phyloP scores from a whole-genome alignment of 2,797 vertebrate species.

The Dromococcyx pavoninus region DNA sequence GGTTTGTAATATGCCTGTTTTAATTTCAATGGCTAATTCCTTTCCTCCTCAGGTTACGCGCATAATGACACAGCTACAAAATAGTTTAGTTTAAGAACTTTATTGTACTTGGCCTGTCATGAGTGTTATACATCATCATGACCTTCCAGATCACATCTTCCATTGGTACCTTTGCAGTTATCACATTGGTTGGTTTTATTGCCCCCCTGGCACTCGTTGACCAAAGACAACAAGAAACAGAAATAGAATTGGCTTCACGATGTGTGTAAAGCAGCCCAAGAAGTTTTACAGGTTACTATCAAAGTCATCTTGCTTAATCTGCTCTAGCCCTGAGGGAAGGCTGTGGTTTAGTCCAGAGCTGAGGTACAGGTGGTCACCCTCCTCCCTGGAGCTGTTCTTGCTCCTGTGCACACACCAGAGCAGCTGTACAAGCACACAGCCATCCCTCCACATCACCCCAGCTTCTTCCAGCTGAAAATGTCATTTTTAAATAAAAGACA shows the following conservation, averaged over 20 bases:
- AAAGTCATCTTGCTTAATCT: not conserved
- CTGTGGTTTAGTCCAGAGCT: not conserved
- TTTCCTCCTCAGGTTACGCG: not conserved
- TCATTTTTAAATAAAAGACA: not conserved
- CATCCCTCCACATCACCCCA: not conserved
- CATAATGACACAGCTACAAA: not conserved
- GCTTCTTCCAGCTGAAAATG: not conserved
- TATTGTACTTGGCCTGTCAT: not conserved
- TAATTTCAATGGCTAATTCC: not conserved
- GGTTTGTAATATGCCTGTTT: not conserved
- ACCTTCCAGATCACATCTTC: not conserved
- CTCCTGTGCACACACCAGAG: rapidly evolving
- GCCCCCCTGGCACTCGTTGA: not conserved
- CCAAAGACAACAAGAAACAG: not conserved
- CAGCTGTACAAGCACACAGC: not conserved
- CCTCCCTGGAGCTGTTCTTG: not conserved
- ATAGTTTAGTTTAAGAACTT: not conserved
- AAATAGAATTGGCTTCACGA: not conserved
- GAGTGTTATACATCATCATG: not conserved
- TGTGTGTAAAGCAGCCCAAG: rapidly evolving
- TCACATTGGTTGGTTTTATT: not conserved
- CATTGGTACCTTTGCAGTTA: not conserved
- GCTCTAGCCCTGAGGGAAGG: not conserved
- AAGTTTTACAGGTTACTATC: not conserved
- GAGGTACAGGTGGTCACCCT: rapidly evolving